phyloP scores from a whole-genome alignment of 2,113 vertebrate genomes.

The Prolemur simus region DNA sequence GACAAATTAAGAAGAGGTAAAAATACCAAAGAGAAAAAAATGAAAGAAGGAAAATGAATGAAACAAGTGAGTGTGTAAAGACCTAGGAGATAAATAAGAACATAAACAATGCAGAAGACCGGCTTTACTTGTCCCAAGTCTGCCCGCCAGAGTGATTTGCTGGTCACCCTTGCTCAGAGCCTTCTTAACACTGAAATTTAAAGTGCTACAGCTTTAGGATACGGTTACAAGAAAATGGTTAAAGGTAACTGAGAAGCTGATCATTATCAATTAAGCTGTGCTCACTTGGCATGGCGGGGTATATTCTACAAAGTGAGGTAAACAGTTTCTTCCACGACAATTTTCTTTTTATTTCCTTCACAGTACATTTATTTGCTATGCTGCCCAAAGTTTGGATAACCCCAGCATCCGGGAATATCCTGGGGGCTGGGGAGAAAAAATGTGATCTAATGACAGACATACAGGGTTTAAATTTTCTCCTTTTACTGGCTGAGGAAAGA shows the following conservation, averaged over 20 bases:
- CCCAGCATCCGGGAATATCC: not conserved
- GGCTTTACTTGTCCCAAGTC: not conserved
- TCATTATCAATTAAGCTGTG: slow-evolving; percentile 16
- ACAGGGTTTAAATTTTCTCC: not conserved
- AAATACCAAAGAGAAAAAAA: not conserved
- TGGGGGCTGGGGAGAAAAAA: not conserved
- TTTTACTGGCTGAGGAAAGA: not conserved
- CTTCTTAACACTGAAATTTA: not conserved
- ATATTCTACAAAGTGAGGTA: not conserved
- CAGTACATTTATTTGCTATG: not conserved
- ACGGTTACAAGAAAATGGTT: not conserved
- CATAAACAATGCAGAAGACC: rapidly evolving
- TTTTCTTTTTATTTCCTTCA: slow-evolving; percentile 15
- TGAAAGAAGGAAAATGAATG: not conserved
- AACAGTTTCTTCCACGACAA: not conserved
- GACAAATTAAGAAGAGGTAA: not conserved
- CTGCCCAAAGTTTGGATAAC: not conserved
- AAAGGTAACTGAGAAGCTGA: slow-evolving; percentile 47
- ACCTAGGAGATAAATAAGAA: not conserved
- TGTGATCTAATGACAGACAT: not conserved
- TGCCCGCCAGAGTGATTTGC: not conserved
- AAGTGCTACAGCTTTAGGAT: not conserved
- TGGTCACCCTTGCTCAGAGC: not conserved
- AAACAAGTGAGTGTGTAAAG: not conserved
- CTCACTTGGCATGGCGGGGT: slow-evolving; percentile 20